Evolutionary conservation across 1,140 invertebrate species (phyloP).

Genomic region (Venturia canescens): DNA sequence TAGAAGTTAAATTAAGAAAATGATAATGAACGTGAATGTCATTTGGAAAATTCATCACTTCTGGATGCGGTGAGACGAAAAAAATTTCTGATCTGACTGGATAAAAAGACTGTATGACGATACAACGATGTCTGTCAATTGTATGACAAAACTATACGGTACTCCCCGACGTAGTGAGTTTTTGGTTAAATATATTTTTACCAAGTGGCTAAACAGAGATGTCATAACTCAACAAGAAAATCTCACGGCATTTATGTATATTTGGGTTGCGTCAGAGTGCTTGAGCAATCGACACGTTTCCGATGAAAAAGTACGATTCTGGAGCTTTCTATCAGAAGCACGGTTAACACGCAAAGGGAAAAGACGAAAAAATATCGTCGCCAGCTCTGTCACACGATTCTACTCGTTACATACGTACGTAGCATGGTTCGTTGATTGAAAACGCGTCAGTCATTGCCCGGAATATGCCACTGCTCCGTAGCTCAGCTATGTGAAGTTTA

Average conservation of each 20-base stretch:
- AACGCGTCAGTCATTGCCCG: constrained; percentile 10
- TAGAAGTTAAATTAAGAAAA: too few species aligned
- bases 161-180: too few species aligned
- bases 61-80: too few species aligned
- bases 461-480: not conserved
- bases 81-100: not conserved
- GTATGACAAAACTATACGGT: not conserved
- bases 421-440: constrained; percentile 2
- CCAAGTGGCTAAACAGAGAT: constrained; percentile 37
- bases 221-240: not conserved
- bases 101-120: not conserved
- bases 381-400: not conserved
- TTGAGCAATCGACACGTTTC: not conserved
- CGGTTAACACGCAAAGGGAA: constrained; percentile 1
- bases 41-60: too few species aligned
- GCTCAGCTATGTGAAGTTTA: not conserved
- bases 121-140: not conserved
- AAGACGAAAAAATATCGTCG: not conserved
- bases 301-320: constrained; percentile 40
- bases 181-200: not conserved
- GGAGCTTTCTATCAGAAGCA: not conserved
- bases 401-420: not conserved
- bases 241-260: constrained; percentile 1
- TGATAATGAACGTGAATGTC: too few species aligned
- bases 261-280: constrained; percentile 4